Evolutionary conservation across 1,140 invertebrate species (phyloP).

Genomic region (Polyergus mexicanus): DNA sequence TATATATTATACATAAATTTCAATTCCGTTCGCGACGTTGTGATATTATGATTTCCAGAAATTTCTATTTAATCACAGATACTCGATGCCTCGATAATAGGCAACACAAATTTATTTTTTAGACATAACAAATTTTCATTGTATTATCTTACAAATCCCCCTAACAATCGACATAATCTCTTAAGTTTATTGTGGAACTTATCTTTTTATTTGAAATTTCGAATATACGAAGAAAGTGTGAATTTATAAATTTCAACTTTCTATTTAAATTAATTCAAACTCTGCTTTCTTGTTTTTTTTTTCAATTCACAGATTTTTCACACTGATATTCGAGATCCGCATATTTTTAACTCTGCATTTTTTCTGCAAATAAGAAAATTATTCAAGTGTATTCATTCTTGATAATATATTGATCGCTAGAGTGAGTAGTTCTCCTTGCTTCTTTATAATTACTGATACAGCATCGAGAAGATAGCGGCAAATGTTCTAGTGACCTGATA

Average conservation of each 20-base stretch:
- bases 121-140: neutral
- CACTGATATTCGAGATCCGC: neutral
- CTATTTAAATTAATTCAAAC: neutral
- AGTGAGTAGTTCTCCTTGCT: neutral
- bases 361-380: neutral
- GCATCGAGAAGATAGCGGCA: conserved; percentile 24
- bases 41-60: neutral
- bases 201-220: neutral
- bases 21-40: neutral
- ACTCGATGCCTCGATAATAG: neutral
- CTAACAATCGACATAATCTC: neutral
- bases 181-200: neutral
- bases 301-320: neutral
- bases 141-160: neutral
- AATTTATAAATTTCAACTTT: conserved; percentile 1
- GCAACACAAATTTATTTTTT: neutral
- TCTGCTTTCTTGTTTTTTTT: neutral
- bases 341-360: neutral
- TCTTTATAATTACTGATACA: neutral
- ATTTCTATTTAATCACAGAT: neutral
- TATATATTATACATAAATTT: neutral
- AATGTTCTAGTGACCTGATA: conserved; percentile 52
- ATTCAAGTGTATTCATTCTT: conserved; percentile 1
- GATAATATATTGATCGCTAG: neutral
- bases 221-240: neutral